Conservation (phyloP, 2,797 vertebrate genomes). For the Furcifer pardalis region DNA sequence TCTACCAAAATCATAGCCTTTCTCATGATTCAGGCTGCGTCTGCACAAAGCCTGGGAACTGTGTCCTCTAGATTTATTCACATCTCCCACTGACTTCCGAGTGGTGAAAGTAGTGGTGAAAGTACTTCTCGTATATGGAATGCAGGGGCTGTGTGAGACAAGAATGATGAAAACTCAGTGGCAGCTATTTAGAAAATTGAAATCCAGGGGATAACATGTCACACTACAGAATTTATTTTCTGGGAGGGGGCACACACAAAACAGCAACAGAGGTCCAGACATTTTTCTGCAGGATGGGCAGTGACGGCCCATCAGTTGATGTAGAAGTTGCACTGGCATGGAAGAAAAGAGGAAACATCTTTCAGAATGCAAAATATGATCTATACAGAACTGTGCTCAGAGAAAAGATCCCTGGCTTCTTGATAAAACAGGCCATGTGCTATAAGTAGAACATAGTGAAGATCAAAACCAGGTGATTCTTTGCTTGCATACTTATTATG, state of each 20-base stretch:
- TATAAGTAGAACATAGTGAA: not conserved
- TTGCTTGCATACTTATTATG: not conserved
- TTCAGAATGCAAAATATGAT: conserved; percentile 28
- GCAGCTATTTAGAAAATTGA: conserved; percentile 1
- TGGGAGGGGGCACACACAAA: not conserved
- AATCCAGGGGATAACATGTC: not conserved
- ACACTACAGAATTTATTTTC: not conserved
- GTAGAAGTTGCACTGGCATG: conserved; percentile 25
- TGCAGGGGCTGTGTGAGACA: not conserved
- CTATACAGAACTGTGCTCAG: not conserved
- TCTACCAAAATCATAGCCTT: not conserved
- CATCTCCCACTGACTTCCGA: not conserved
- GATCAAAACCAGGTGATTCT: not conserved
- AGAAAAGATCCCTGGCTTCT: not conserved
- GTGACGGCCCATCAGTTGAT: conserved; percentile 26
- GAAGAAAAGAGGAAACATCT: not conserved
- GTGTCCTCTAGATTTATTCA: not conserved
- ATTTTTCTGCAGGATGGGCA: not conserved
- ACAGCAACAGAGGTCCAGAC: not conserved
- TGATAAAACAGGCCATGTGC: not conserved
- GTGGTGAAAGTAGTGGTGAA: not conserved
- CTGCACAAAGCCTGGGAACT: not conserved
- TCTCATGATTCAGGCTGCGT: not conserved
- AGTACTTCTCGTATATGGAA: not conserved
- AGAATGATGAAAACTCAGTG: not conserved